These are phyloP conservation scores for Ameiurus melas DNA, from an alignment of 2,113 vertebrate genomes.

Conservation along the genomic window DNA sequence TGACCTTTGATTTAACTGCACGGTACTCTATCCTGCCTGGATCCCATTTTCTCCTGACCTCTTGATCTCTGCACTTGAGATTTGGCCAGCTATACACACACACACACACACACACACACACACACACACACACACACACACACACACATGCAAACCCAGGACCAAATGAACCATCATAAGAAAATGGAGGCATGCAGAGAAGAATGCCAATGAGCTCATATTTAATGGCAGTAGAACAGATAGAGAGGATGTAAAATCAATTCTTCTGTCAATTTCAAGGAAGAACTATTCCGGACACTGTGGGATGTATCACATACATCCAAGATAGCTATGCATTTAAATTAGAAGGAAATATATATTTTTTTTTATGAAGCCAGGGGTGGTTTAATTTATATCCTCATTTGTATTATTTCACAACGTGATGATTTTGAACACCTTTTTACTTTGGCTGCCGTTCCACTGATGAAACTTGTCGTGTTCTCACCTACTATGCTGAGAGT, in stretches of 20 bases:
- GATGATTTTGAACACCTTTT: background rate
- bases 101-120: background rate
- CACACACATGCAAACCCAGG: background rate
- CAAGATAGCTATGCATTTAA: background rate
- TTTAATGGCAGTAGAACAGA: constrained; percentile 3
- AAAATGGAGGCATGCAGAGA: background rate
- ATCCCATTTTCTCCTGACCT: background rate
- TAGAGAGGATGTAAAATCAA: background rate
- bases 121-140: background rate
- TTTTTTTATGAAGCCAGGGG: background rate
- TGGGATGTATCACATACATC: background rate
- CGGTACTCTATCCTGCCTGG: background rate
- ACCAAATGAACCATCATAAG: background rate
- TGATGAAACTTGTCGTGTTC: constrained; percentile 36
- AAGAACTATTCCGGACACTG: background rate
- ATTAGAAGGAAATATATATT: background rate
- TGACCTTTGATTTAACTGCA: constrained; percentile 23
- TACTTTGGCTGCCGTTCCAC: constrained; percentile 25
- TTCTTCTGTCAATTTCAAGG: background rate
- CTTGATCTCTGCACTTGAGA: background rate
- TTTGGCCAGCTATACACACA: too few relatives aligned
- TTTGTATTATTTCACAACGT: constrained; percentile 37
- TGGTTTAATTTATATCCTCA: constrained; percentile 19
- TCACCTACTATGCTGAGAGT: background rate
- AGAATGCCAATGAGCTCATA: background rate